phyloP scores from a whole-genome alignment of 2,888 invertebrate species.

The Agonopterix alstromeriana region DNA sequence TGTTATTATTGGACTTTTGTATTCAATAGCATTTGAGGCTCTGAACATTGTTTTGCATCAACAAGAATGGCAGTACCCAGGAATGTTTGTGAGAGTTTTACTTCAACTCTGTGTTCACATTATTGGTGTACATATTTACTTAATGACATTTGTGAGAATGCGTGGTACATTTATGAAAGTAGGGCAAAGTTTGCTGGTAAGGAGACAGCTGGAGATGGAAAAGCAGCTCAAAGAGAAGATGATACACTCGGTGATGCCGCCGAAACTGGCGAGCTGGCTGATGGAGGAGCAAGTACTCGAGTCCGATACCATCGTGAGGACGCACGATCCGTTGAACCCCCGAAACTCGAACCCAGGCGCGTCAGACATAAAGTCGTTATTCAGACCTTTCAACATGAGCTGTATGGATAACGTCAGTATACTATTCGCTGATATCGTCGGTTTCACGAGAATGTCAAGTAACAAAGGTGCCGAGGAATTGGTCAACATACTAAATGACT shows the following conservation, averaged over 20 bases:
- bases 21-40: conserved; percentile 91
- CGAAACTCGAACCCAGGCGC: conserved; percentile 74
- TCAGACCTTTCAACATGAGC: conserved; percentile 98
- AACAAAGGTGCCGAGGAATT: conserved; percentile 97
- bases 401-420: conserved; percentile 98
- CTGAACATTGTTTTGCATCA: conserved; percentile 77
- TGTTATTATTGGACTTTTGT: conserved; percentile 85
- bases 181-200: conserved; percentile 93
- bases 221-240: conserved; percentile 97
- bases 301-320: conserved; percentile 72
- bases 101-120: conserved; percentile 93
- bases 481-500: conserved; percentile 95
- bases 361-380: conserved; percentile 87
- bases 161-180: conserved; percentile 98
- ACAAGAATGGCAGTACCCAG: conserved; percentile 73
- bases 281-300: conserved; percentile 84
- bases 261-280: conserved; percentile 91
- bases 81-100: conserved; percentile 82
- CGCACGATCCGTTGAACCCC: conserved; percentile 52
- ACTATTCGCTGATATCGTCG: conserved; percentile 97
- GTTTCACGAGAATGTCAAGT: conserved; percentile 97
- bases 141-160: conserved; percentile 95
- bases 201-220: conserved; percentile 93
- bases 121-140: conserved; percentile 93
- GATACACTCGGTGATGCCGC: conserved; percentile 98